These are phyloP conservation scores for Ptychoptera albimana DNA, from an alignment of 2,888 invertebrate genomes.

Conservation along the genomic window DNA sequence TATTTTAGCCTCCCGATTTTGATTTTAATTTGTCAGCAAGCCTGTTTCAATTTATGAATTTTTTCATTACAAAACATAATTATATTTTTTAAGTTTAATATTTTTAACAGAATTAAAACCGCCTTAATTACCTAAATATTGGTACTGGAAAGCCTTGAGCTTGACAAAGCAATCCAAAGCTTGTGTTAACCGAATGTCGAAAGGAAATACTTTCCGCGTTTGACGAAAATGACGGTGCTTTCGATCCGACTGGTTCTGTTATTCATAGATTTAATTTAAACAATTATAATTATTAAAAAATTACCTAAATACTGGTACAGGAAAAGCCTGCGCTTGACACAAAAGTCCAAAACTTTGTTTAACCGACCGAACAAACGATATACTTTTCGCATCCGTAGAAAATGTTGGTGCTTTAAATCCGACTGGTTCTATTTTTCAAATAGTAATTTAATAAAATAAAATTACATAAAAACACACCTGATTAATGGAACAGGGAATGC, in stretches of 20 bases:
- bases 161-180: conserved; percentile 34
- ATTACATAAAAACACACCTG: conserved; percentile 30
- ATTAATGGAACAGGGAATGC: conserved; percentile 45
- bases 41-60: too few species aligned
- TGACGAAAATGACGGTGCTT: conserved; percentile 24
- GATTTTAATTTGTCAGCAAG: too few species aligned
- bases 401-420: conserved; percentile 41
- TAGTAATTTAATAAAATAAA: background rate
- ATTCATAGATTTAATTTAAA: background rate
- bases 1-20: too few species aligned
- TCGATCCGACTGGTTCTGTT: conserved; percentile 36
- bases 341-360: conserved; percentile 39
- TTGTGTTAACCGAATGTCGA: conserved; percentile 20
- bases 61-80: too few species aligned
- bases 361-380: conserved; percentile 31
- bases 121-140: conserved; percentile 33
- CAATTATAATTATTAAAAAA: conserved; percentile 9
- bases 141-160: conserved; percentile 41
- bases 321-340: conserved; percentile 54
- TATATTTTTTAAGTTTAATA: too few species aligned
- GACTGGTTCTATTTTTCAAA: conserved; percentile 35
- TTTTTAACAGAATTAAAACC: background rate
- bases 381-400: conserved; percentile 40
- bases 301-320: conserved; percentile 57
- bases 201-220: conserved; percentile 22